phyloP scores from a whole-genome alignment of 53 echinoderm and acorn worm species.

The Echinometra lucunter region DNA sequence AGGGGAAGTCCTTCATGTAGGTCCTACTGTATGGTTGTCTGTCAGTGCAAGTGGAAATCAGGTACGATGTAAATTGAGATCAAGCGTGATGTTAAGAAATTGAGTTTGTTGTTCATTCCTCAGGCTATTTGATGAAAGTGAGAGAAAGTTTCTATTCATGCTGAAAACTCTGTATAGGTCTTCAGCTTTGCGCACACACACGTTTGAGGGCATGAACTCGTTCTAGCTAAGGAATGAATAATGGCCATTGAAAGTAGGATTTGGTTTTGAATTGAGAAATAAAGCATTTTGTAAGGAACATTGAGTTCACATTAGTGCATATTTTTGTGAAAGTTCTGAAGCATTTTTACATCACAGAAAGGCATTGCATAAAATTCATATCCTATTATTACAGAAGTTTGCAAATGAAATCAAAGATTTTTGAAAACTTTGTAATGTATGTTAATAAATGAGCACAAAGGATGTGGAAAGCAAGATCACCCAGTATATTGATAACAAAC shows the following conservation, averaged over 20 bases:
- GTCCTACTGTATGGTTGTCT: background rate
- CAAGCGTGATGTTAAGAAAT: conserved; percentile 48
- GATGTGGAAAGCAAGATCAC: too few species aligned
- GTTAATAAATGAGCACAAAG: too few species aligned
- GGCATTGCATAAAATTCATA: background rate
- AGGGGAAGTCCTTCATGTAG: background rate
- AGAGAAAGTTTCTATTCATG: conserved; percentile 43
- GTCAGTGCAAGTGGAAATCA: conserved; percentile 19
- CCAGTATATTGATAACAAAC: background rate
- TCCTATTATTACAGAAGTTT: background rate
- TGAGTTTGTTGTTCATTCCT: conserved; percentile 43
- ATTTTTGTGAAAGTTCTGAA: background rate
- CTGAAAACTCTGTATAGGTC: background rate
- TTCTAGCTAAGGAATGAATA: background rate
- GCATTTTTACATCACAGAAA: background rate
- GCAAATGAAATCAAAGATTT: background rate
- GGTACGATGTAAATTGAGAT: conserved; percentile 35
- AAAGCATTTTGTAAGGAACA: background rate
- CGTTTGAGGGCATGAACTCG: conserved; percentile 36
- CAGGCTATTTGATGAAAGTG: conserved; percentile 45
- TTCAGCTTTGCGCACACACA: too few species aligned
- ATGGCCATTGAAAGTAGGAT: conserved; percentile 20
- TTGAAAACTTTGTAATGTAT: background rate
- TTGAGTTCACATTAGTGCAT: background rate
- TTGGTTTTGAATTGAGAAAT: conserved; percentile 24